Evolutionary conservation across 2,797 vertebrate genomes (phyloP).

Genomic region (Pangasius krempfi): DNA sequence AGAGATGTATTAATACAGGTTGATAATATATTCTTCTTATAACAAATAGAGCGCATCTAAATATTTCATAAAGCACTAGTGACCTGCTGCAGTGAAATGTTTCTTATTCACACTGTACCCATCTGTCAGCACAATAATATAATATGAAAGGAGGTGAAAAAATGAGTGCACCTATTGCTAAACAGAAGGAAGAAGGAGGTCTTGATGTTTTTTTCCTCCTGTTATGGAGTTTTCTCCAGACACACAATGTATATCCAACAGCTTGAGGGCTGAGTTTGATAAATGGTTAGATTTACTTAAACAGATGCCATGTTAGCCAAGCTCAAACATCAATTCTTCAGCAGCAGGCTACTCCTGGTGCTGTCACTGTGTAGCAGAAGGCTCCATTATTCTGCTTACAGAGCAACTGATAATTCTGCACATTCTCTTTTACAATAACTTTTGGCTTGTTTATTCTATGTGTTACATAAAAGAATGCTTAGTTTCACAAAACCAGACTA

Average conservation of each 20-base stretch:
- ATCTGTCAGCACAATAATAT: constrained; percentile 1
- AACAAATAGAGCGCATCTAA: background rate
- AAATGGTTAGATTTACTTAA: constrained; percentile 42
- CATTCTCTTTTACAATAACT: constrained; percentile 12
- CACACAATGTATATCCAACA: constrained; percentile 7
- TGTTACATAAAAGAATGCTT: constrained; percentile 8
- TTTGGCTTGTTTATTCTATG: constrained; percentile 15
- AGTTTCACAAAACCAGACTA: background rate
- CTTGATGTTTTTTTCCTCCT: background rate
- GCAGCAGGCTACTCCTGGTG: constrained; percentile 29
- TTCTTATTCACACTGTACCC: constrained; percentile 5
- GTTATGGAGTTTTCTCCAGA: constrained; percentile 27
- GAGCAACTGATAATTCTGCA: background rate
- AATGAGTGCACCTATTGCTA: background rate
- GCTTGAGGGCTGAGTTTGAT: constrained; percentile 38
- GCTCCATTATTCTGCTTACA: constrained; percentile 19
- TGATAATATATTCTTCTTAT: background rate
- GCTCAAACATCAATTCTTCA: constrained; percentile 34
- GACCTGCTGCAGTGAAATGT: constrained; percentile 9
- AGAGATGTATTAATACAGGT: background rate
- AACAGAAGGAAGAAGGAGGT: constrained; percentile 1
- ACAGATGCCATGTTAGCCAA: constrained; percentile 40
- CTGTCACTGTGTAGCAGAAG: background rate
- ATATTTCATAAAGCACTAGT: constrained; percentile 13
- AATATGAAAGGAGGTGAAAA: background rate